Evolutionary conservation across 2,888 invertebrate species (phyloP).

Genomic region (Silvanus unidentatus): DNA sequence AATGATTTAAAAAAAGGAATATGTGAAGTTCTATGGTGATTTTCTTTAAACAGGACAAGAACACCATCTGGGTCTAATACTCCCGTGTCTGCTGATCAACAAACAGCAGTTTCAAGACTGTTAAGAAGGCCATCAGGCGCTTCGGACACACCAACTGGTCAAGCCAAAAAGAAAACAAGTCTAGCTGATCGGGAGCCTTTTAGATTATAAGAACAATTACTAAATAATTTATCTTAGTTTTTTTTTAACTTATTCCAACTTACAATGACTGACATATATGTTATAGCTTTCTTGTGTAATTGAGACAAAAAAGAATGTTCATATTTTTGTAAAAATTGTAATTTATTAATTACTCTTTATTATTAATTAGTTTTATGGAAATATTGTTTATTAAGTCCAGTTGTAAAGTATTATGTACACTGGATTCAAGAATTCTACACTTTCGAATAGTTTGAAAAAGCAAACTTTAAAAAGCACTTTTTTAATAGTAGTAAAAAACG

Average conservation of each 20-base stretch:
- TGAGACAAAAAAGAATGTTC: constrained; percentile 34
- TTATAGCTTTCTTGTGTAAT: constrained; percentile 29
- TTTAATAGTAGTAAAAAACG: too few species aligned
- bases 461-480: not conserved
- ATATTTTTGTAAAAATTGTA: constrained; percentile 43
- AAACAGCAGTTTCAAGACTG: constrained; percentile 58
- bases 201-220: constrained; percentile 54
- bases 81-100: constrained; percentile 60
- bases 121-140: constrained; percentile 64
- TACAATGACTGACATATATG: constrained; percentile 39
- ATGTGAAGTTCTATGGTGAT: too few species aligned
- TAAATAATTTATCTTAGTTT: constrained; percentile 17
- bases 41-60: constrained; percentile 53
- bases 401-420: constrained; percentile 18
- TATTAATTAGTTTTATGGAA: not conserved
- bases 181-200: constrained; percentile 60
- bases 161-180: constrained; percentile 32
- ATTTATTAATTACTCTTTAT: constrained; percentile 14
- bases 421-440: too few species aligned
- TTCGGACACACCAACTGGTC: constrained; percentile 57
- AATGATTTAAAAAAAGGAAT: too few species aligned
- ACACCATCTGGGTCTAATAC: constrained; percentile 73
- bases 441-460: not conserved
- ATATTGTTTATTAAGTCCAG: not conserved
- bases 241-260: constrained; percentile 37